Percentiles rank a stretch among this genome's conserved stretches.
Conservation (phyloP, 2,888 invertebrate genomes). For the Lycaena phlaeas region DNA sequence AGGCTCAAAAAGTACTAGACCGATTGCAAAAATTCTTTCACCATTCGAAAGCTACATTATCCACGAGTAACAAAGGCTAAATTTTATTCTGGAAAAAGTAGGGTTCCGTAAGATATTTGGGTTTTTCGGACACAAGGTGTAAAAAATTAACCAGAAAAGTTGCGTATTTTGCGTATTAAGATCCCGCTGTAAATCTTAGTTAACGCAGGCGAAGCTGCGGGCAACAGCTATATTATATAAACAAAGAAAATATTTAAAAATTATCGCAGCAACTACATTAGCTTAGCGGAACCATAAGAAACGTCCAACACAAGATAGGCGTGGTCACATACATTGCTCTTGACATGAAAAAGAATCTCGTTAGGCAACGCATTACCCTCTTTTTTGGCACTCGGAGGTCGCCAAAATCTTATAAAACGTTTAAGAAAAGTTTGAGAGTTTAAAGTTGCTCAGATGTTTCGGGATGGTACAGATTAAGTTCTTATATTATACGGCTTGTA, state of each 20-base stretch:
- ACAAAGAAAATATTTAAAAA: background rate
- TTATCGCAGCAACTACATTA: background rate
- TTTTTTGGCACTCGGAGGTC: conserved; percentile 12
- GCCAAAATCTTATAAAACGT: conserved; percentile 7
- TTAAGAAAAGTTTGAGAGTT: background rate
- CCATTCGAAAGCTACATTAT: too few relatives aligned
- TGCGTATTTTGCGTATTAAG: too few relatives aligned
- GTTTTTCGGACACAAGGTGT: too few relatives aligned
- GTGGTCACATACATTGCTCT: conserved; percentile 16
- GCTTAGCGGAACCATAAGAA: conserved; percentile 1
- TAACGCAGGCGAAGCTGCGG: too few relatives aligned
- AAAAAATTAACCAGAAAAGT: too few relatives aligned
- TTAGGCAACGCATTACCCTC: conserved; percentile 15
- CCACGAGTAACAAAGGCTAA: too few relatives aligned
- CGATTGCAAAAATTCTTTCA: too few relatives aligned
- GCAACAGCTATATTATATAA: too few relatives aligned
- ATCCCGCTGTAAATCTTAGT: too few relatives aligned
- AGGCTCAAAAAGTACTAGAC: too few relatives aligned
- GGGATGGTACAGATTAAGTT: background rate
- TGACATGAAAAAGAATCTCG: conserved; percentile 20
- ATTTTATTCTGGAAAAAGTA: too few relatives aligned
- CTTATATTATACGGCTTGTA: background rate
- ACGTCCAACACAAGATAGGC: conserved; percentile 9
- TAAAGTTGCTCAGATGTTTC: background rate
- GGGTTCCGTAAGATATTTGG: too few relatives aligned